Evolutionary conservation across 2,888 invertebrate species (phyloP).

Genomic region (Dryocosmus kuriphilus): DNA sequence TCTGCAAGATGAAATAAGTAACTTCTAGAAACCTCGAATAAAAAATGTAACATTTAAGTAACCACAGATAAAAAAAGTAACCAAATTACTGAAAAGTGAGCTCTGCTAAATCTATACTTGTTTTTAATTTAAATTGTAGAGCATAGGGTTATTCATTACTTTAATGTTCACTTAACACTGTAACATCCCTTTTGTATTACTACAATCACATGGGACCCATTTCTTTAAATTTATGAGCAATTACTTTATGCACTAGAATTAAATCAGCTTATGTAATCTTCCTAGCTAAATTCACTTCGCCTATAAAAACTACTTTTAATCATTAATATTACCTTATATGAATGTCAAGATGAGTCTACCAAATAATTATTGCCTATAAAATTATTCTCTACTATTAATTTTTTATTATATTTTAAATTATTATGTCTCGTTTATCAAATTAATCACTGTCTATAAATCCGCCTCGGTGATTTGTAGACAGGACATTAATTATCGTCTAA

Average conservation of each 20-base stretch:
- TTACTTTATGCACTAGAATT: conserved; percentile 32
- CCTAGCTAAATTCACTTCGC: conserved; percentile 4
- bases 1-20: too few species aligned
- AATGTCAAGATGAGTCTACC: not conserved
- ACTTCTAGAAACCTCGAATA: too few species aligned
- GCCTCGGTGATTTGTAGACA: not conserved
- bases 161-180: conserved; percentile 22
- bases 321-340: not conserved
- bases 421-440: not conserved
- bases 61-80: too few species aligned
- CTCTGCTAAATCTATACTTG: too few species aligned
- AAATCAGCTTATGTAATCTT: conserved; percentile 19
- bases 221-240: conserved; percentile 32
- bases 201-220: conserved; percentile 33
- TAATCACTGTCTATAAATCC: not conserved
- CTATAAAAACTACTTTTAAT: not conserved
- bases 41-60: too few species aligned
- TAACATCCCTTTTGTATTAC: conserved; percentile 12
- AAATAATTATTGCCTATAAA: too few species aligned
- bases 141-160: conserved; percentile 15
- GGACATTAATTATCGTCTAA: conserved; percentile 9
- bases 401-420: not conserved
- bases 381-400: too few species aligned
- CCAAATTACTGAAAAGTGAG: too few species aligned
- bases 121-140: not conserved